These are phyloP conservation scores for Pecten maximus DNA, from an alignment of 2,888 invertebrate species.

Conservation along the genomic window DNA sequence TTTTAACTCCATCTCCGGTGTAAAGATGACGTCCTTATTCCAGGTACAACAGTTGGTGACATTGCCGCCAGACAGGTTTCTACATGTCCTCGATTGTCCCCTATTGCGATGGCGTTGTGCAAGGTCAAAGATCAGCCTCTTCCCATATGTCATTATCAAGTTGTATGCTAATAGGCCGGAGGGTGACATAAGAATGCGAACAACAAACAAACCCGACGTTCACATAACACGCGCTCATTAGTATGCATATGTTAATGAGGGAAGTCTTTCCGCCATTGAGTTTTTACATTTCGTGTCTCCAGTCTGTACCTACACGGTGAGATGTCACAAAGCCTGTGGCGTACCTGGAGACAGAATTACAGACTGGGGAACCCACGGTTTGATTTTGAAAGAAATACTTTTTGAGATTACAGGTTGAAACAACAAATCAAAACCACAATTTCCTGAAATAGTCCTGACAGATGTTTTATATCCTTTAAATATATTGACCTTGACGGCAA, in stretches of 20 bases:
- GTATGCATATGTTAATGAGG: slow-evolving; percentile 25
- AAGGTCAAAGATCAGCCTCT: neutral
- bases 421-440: neutral
- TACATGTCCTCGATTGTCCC: neutral
- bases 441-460: neutral
- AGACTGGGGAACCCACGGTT: neutral
- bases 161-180: neutral
- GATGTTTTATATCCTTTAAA: neutral
- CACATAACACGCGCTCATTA: slow-evolving; percentile 24
- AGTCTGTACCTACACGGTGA: neutral
- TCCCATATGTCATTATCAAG: neutral
- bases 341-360: neutral
- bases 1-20: neutral
- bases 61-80: neutral
- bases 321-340: slow-evolving; percentile 3
- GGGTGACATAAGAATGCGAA: slow-evolving; percentile 17
- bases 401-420: neutral
- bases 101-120: neutral
- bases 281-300: slow-evolving; percentile 16
- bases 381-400: neutral
- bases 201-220: slow-evolving; percentile 6
- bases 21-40: neutral
- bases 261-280: neutral
- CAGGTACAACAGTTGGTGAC: neutral
- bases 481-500: neutral